Conservation (phyloP, 2,888 invertebrate genomes). For the Amblyjoppa fuscipennis region DNA sequence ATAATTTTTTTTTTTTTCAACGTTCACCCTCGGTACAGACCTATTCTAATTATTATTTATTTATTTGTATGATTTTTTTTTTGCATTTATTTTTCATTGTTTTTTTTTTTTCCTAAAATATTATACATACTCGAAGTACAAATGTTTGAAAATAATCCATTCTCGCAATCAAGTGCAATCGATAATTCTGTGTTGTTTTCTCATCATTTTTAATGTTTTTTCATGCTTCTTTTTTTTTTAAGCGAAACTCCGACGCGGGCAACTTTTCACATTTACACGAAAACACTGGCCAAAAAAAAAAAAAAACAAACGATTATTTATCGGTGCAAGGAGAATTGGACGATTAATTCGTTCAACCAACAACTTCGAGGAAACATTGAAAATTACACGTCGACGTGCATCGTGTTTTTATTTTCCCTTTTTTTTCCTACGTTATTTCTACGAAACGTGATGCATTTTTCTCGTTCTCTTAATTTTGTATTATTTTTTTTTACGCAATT, state of each 20-base stretch:
- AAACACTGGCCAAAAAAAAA: not conserved
- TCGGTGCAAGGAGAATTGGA: not conserved
- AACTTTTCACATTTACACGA: not conserved
- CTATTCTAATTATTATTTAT: not conserved
- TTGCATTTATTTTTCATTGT: not conserved
- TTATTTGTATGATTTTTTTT: not conserved
- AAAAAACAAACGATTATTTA: not conserved
- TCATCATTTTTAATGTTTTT: not conserved
- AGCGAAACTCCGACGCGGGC: not conserved
- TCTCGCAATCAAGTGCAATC: conserved; percentile 7
- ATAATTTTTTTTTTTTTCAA: conserved; percentile 4
- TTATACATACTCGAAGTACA: conserved; percentile 15
- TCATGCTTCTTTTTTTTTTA: not conserved
- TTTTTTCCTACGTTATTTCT: not conserved
- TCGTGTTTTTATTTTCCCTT: not conserved
- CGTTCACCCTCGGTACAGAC: conserved; percentile 15
- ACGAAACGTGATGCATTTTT: conserved; percentile 6
- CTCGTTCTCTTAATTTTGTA: no score
- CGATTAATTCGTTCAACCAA: not conserved
- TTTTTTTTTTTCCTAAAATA: conserved; percentile 8
- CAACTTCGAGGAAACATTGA: conserved; percentile 3
- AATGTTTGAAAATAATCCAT: conserved; percentile 10
- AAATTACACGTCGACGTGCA: conserved; percentile 2
- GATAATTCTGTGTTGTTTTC: not conserved
- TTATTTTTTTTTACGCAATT: not conserved